Evolutionary conservation across 2,797 vertebrate genomes (phyloP).

Genomic region (Triplophysa yarkandensis): DNA sequence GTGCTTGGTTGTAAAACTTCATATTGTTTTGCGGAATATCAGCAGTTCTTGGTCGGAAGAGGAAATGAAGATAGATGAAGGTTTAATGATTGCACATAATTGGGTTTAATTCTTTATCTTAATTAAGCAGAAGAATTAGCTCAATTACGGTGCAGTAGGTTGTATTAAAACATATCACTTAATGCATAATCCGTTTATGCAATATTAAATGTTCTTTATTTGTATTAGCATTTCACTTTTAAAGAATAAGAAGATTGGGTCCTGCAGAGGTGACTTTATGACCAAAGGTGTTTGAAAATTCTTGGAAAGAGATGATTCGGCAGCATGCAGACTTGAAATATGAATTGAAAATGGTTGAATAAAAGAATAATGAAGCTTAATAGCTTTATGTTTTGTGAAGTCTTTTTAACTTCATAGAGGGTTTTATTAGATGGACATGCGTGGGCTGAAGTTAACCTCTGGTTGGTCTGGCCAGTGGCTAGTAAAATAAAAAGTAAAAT

Average conservation of each 20-base stretch:
- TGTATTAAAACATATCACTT: slow-evolving; percentile 31
- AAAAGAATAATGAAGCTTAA: too few relatives aligned
- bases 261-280: not conserved
- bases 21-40: slow-evolving; percentile 25
- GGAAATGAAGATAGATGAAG: slow-evolving; percentile 24
- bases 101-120: slow-evolving; percentile 21
- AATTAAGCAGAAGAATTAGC: slow-evolving; percentile 19
- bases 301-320: not conserved
- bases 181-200: slow-evolving; percentile 11
- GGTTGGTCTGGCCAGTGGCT: too few relatives aligned
- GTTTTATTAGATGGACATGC: too few relatives aligned
- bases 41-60: slow-evolving; percentile 14
- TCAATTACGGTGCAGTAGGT: slow-evolving; percentile 5
- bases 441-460: too few relatives aligned
- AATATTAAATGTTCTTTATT: slow-evolving; percentile 15
- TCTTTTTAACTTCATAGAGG: too few relatives aligned
- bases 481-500: too few relatives aligned
- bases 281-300: not conserved
- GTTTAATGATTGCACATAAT: slow-evolving; percentile 21
- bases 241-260: not conserved
- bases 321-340: not conserved
- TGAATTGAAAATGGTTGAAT: not conserved
- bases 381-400: too few relatives aligned
- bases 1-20: not conserved
- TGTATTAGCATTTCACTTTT: slow-evolving; percentile 13